These are phyloP conservation scores for Pelobates cultripes DNA, from an alignment of 2,797 vertebrate species.

Conservation along the genomic window DNA sequence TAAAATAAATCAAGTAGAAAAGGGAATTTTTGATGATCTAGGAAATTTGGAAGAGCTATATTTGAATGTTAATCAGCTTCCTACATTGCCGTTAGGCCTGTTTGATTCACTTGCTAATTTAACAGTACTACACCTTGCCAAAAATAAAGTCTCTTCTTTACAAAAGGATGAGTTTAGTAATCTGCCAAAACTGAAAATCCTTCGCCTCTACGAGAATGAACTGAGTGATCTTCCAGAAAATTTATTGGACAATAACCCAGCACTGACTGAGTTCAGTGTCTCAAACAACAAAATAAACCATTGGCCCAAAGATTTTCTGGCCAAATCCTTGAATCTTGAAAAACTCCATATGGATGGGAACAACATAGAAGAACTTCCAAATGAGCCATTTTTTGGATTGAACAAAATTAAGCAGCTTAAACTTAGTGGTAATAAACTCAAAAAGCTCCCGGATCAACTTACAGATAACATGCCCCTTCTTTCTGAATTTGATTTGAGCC, in stretches of 20 bases:
- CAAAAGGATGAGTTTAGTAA: constrained; percentile 68
- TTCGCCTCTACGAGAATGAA: constrained; percentile 78
- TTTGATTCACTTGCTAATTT: constrained; percentile 77
- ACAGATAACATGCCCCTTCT: constrained; percentile 69
- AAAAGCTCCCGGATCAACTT: constrained; percentile 66
- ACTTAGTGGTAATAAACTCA: constrained; percentile 70
- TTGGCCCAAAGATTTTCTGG: constrained; percentile 70
- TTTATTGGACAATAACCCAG: constrained; percentile 67
- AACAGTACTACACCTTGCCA: constrained; percentile 68
- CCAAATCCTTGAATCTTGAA: constrained; percentile 69
- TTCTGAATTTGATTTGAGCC: constrained; percentile 65
- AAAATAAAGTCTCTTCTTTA: constrained; percentile 71
- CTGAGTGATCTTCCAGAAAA: constrained; percentile 70
- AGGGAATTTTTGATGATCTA: constrained; percentile 74
- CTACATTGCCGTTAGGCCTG: constrained; percentile 71
- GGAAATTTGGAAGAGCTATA: constrained; percentile 62
- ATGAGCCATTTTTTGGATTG: constrained; percentile 71
- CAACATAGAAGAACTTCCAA: constrained; percentile 68
- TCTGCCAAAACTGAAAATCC: constrained; percentile 63
- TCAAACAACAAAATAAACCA: constrained; percentile 67
- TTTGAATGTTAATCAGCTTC: constrained; percentile 73
- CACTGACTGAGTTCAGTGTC: constrained; percentile 72
- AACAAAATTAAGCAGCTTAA: constrained; percentile 68
- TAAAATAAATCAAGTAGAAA: constrained; percentile 67
- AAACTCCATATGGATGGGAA: constrained; percentile 75